Evolutionary conservation across 2,113 vertebrate genomes (phyloP).

Genomic region (Orthochromis indermauri): DNA sequence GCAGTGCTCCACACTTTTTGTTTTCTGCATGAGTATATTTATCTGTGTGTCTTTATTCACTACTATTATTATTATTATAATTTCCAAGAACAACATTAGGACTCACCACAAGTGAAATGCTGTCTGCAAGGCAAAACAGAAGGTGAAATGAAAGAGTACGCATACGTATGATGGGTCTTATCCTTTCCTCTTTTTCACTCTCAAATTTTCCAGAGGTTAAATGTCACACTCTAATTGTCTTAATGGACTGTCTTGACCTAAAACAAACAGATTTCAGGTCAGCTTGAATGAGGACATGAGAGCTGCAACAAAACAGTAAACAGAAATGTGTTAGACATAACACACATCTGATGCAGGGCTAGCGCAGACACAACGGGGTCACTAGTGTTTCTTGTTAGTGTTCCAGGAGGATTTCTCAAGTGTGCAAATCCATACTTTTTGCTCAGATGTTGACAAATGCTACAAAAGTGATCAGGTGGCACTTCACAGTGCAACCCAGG

Average conservation of each 20-base stretch:
- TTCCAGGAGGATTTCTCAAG: neutral
- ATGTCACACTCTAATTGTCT: constrained; percentile 60
- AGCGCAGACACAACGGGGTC: neutral
- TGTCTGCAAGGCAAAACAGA: neutral
- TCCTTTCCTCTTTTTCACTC: neutral
- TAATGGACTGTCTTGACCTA: constrained; percentile 53
- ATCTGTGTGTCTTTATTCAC: neutral
- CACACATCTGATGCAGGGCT: neutral
- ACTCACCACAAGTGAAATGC: neutral
- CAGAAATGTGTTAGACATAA: constrained; percentile 37
- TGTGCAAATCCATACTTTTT: neutral
- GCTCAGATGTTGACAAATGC: neutral
- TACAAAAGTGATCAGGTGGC: neutral
- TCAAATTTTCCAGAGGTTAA: constrained; percentile 27
- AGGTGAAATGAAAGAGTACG: neutral
- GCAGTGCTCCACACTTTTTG: neutral
- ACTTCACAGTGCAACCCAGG: neutral
- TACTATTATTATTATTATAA: neutral
- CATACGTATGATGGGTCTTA: neutral
- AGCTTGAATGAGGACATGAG: neutral
- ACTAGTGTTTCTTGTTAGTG: neutral
- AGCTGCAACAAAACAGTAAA: constrained; percentile 49
- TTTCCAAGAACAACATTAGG: neutral
- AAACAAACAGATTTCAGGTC: constrained; percentile 50
- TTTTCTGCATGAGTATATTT: neutral